Base-by-base conservation (phyloP, 2,888 invertebrate genomes). In the Stenodera caucasica region DNA sequence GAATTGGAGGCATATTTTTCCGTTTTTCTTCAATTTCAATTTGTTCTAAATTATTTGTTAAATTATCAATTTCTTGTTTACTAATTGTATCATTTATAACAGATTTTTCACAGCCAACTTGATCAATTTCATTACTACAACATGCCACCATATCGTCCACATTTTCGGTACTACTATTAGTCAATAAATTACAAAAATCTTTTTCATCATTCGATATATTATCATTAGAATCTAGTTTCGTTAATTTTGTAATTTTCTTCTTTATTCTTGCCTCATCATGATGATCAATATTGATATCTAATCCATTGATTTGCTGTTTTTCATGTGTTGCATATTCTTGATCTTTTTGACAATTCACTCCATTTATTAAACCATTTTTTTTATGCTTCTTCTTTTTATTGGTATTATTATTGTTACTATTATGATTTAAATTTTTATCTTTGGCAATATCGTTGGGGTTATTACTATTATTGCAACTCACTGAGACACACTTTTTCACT, bases 1-100 rank as follows among this genome's bases (percentile, higher is more conserved):
- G 77, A 66, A 87, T 77, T 64, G 71, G 70, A 55, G 49, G 60
- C 61, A 57, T 23, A 45, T 53, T 45, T 59, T 58, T 56, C 49
- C 35, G 49, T 21, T 55, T 54, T 21, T 21, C 45, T 21, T 29
- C 21, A 2, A 32, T 15, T 37, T 40, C 56, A 0, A 26, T 32
- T 35, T 18, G 23, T 50, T 63, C 40, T 33, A 65, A 33, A 30
- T 53, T 57, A 26, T 58, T 55, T 35, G 54, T 57, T 53, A 65
- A 63, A 40, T 66, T 59, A 33, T 60, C 55, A 55, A 69, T 49
- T 55, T 63, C 57, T 49, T 65, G 60, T 35, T 53, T 54, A 49
- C 18, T 45, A 50, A 53, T 53, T 30, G 9, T 18, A 55, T 23
- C 29, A 62, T 15, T 51, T 57, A 55, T 55, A 49, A 63, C 52